These are phyloP conservation scores for Menidia beryllina DNA, from an alignment of 2,113 vertebrate species.

Conservation along the genomic window DNA sequence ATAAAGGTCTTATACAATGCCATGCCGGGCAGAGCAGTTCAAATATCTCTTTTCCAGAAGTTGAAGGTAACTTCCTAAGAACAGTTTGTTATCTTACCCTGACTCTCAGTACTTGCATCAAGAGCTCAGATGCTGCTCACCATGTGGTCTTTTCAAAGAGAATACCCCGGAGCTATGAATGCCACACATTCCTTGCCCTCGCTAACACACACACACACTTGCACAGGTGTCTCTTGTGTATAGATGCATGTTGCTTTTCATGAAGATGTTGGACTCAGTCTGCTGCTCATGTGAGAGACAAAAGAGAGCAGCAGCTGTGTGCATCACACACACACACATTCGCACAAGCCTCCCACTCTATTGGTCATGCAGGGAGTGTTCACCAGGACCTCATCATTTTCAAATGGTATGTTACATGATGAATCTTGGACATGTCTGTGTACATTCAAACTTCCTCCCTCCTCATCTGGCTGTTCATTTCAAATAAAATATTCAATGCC, in stretches of 20 bases:
- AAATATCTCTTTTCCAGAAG: conserved; percentile 40
- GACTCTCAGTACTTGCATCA: conserved; percentile 39
- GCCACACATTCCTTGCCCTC: conserved; percentile 43
- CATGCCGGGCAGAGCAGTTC: conserved; percentile 18
- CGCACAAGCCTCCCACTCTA: conserved; percentile 31
- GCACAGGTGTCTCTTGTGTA: conserved; percentile 59
- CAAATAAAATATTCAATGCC: conserved; percentile 51
- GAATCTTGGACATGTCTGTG: conserved; percentile 53
- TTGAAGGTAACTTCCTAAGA: conserved; percentile 40
- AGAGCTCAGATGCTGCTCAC: conserved; percentile 45
- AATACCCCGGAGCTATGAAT: conserved; percentile 58
- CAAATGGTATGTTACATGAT: conserved; percentile 56
- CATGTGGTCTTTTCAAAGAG: conserved; percentile 63
- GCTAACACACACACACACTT: conserved; percentile 22
- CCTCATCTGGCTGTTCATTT: conserved; percentile 38
- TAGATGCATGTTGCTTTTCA: conserved; percentile 66
- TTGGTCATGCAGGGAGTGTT: conserved; percentile 39
- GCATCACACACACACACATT: conserved; percentile 29
- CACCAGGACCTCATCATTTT: conserved; percentile 58
- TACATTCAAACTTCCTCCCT: conserved; percentile 35
- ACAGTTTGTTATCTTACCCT: conserved; percentile 45
- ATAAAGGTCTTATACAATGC: conserved; percentile 9
- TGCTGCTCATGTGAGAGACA: conserved; percentile 69
- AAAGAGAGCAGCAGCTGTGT: conserved; percentile 44
- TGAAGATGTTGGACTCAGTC: conserved; percentile 71